phyloP scores from a whole-genome alignment of 2,888 invertebrate genomes.

The Penaeus monodon region DNA sequence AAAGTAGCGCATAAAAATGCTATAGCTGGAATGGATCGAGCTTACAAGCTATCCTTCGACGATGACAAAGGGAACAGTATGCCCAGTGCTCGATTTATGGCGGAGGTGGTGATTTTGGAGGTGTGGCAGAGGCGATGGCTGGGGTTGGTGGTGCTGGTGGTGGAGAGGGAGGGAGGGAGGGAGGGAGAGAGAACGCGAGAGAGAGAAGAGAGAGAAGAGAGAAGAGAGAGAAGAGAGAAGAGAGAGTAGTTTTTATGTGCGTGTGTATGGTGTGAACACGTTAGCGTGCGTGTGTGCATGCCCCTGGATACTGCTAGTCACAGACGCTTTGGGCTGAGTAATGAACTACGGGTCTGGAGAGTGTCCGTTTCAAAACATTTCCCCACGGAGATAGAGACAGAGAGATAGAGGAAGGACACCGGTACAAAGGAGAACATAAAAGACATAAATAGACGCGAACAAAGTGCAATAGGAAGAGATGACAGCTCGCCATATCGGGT shows the following conservation, averaged over 20 bases:
- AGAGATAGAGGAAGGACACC: not conserved
- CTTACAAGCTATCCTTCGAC: no score
- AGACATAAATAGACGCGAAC: not conserved
- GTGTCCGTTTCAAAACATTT: not conserved
- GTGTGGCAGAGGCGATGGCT: no score
- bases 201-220: no score
- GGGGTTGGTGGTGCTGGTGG: no score
- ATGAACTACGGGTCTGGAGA: not conserved
- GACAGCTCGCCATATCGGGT: not conserved
- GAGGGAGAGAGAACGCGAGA: no score
- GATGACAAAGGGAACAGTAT: no score
- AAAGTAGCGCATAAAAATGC: no score
- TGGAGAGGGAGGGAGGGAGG: no score
- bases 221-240: no score
- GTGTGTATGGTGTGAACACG: not conserved
- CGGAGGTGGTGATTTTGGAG: no score
- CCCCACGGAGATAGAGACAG: not conserved
- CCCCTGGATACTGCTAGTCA: not conserved
- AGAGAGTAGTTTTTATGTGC: not conserved
- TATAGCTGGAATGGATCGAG: no score
- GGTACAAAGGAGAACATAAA: not conserved
- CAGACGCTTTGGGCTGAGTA: not conserved
- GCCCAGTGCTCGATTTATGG: no score
- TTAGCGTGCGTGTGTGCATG: not conserved
- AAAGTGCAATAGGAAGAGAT: not conserved